Base-by-base conservation (phyloP, 2,113 vertebrate species). In the Noturus placidus region DNA sequence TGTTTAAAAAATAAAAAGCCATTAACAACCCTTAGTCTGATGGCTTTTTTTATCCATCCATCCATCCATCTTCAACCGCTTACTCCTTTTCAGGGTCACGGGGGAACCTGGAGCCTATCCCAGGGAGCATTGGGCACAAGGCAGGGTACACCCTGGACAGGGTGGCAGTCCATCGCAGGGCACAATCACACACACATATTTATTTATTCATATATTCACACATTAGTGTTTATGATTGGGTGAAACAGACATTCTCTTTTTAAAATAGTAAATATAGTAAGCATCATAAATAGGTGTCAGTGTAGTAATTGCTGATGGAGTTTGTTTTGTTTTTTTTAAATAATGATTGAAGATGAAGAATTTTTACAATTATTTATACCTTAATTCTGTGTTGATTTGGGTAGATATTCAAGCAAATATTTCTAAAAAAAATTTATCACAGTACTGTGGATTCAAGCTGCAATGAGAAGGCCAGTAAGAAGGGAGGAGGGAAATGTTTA, bases 301-400 rank as follows among this genome's bases (percentile, higher is more conserved):
- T 81, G 38, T 83, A 83, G 20, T 82, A 89, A 83, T 91, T 69
- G 63, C 14, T 67, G 65, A 5, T 33, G 14, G 5, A 33, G 0
- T 50, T 50, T 50, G 9, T 50, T 8, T 8, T 46, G 0, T 67
- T 76, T 11, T 5, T 76, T 42, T 11, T 1, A 2, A 11, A 15
- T 46, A n/a, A 25, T 84, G 90, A 92, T 87, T 90, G 89, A 88
- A 72, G 63, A 67, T 88, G 59, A 89, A 89, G 69, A 82, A 81
- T 46, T 81, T 89, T 78, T 25, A 11, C 59, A 88, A 87, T 94
- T 90, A 90, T 84, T 90, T 84, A 89, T 15, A 59, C 87, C 90
- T 86, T 90, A 85, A 85, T 92, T n/a, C 10, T 50, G 42, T 6
- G 1, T 77, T 77, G 38, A 13, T 46, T 76, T 27, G 20, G 14